Base-by-base conservation (phyloP, 2,113 vertebrate species). In the Rhynchopsitta pachyrhyncha region DNA sequence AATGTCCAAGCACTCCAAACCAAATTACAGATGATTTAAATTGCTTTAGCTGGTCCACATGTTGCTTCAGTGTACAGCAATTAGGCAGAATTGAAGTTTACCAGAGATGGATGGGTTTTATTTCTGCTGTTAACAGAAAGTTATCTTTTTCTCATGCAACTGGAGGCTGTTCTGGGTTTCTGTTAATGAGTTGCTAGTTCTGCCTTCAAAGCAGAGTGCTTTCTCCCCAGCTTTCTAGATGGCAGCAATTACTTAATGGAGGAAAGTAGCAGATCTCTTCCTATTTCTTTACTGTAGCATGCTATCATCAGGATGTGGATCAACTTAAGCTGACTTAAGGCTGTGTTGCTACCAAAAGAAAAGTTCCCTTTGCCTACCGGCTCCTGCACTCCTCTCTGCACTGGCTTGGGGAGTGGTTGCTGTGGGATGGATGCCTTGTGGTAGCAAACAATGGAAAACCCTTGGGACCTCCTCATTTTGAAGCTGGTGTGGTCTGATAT, bases 371-470 rank as follows among this genome's bases (percentile, higher is more conserved):
- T 85, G 25, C 29, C 60, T 33, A 19, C n/a, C 2, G 1, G 1
- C 13, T 66, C 23, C 27, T 76, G 31, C 0, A 0, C 5, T 52
- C 7, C 11, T 29, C 7, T 8, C 44, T 67, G 5, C 0, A 0
- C 7, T 37, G 35, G 4, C 50, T 4, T 37, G 17, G 31, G 7
- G 19, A 64, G 22, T 1, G 0, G 18, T 33, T 71, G 37, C 70
- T 75, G 14, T 10, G 2, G n/a, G 42, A 35, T 63, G 47, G 10
- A 35, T 50, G 11, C 17, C 24, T 24, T 39, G 35, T 3, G 3
- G 42, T n/a, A 76, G 33, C 20, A 69, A 52, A 39, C 29, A 28
- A 2, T 8, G 19, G 13, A 67, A 75, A 75, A n/a, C 12, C 17
- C 66, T 46, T 18, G 37, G 27, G n/a, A 91, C 24, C 1, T 1